phyloP scores from a whole-genome alignment of 1,140 invertebrate species.

The Pogonomyrmex californicus region DNA sequence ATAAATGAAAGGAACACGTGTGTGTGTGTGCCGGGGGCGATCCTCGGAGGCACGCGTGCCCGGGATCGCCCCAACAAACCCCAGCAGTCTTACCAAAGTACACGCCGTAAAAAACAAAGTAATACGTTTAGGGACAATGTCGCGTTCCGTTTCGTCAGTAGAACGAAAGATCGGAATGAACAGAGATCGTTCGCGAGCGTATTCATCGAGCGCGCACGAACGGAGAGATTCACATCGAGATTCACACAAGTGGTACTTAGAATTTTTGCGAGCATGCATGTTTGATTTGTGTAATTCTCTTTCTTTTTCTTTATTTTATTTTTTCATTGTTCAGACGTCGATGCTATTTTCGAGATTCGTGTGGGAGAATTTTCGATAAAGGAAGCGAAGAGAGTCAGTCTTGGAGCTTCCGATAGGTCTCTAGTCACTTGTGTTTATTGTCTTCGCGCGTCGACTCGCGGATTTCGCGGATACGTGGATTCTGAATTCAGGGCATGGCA shows the following conservation, averaged over 20 bases:
- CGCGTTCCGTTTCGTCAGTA: slow-evolving; percentile 48
- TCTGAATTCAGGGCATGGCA: slow-evolving; percentile 27
- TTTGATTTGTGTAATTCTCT: slow-evolving; percentile 19
- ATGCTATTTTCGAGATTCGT: slow-evolving; percentile 34
- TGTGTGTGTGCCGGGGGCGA: slow-evolving; percentile 29
- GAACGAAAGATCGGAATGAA: slow-evolving; percentile 26
- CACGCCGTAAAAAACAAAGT: slow-evolving; percentile 46
- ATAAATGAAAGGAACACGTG: slow-evolving; percentile 22
- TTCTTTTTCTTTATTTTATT: slow-evolving; percentile 3
- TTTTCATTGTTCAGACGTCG: slow-evolving; percentile 17
- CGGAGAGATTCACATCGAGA: slow-evolving; percentile 59
- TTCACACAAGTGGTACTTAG: slow-evolving; percentile 54
- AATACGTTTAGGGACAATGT: slow-evolving; percentile 65
- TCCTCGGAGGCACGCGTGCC: slow-evolving; percentile 27
- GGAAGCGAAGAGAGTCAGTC: slow-evolving; percentile 39
- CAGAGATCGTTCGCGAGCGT: slow-evolving; percentile 54
- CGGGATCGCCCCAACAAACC: slow-evolving; percentile 58
- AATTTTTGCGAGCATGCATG: slow-evolving; percentile 20
- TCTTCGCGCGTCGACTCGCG: slow-evolving; percentile 36
- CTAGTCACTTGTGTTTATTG: slow-evolving; percentile 71
- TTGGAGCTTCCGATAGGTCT: slow-evolving; percentile 66
- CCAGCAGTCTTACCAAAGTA: slow-evolving; percentile 75
- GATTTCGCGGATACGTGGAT: not conserved
- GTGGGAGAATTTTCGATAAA: slow-evolving; percentile 50
- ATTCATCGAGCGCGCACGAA: slow-evolving; percentile 55